Conservation (phyloP, 2,888 invertebrate species). For the Plusia festucae region DNA sequence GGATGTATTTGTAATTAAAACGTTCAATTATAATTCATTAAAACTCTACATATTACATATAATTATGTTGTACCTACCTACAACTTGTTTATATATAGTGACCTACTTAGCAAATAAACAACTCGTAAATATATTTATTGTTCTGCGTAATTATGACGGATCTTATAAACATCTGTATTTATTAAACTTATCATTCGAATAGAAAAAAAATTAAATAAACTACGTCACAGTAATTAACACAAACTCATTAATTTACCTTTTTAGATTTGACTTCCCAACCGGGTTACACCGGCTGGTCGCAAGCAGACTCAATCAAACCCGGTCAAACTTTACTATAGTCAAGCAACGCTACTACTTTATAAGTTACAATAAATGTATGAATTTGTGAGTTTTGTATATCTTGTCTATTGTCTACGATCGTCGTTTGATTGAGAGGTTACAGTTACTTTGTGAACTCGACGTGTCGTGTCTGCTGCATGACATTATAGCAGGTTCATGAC, state of each 20-base stretch:
- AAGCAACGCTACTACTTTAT: no score
- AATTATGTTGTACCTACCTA: no score
- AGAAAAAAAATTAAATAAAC: no score
- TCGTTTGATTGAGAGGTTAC: conserved; percentile 49
- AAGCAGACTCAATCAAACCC: no score
- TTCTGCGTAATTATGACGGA: conserved; percentile 32
- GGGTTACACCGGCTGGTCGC: no score
- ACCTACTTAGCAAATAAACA: conserved; percentile 14
- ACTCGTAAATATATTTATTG: conserved; percentile 24
- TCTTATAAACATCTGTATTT: conserved; percentile 22
- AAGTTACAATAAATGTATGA: conserved; percentile 5
- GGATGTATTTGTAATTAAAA: no score
- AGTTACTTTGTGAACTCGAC: conserved; percentile 37
- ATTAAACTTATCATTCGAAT: conserved; percentile 34
- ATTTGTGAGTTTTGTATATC: conserved; percentile 26
- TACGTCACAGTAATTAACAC: no score
- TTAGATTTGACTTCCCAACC: no score
- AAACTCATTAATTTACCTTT: no score
- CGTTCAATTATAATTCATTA: no score
- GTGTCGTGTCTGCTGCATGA: conserved; percentile 48
- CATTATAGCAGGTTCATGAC: conserved; percentile 52
- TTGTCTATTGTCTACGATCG: conserved; percentile 27
- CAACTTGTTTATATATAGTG: not conserved
- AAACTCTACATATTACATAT: no score
- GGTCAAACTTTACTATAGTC: no score